phyloP scores from a whole-genome alignment of 64 coral and sea anemone genomes.

The Porites australiensis region DNA sequence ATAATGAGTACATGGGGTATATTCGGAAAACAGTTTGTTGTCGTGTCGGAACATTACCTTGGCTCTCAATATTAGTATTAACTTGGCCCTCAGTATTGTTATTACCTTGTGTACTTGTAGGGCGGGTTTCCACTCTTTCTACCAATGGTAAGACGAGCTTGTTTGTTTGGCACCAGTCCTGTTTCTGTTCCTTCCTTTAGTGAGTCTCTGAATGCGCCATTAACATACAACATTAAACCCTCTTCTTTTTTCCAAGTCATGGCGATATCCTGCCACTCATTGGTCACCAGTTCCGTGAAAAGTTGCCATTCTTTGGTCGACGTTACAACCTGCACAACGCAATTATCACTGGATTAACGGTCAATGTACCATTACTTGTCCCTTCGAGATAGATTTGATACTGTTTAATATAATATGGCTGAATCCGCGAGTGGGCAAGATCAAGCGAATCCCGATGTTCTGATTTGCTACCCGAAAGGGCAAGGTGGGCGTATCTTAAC shows the following conservation, averaged over 20 bases:
- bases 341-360: not conserved
- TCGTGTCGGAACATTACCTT: too few relatives aligned
- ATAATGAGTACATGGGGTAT: too few relatives aligned
- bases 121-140: conserved; percentile 93
- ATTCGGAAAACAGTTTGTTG: too few relatives aligned
- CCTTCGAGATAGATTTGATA: too few relatives aligned
- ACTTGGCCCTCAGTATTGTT: not conserved
- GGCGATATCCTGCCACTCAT: conserved; percentile 96
- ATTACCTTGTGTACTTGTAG: conserved; percentile 90
- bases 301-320: conserved; percentile 89
- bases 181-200: conserved; percentile 79
- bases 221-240: conserved; percentile 92
- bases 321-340: conserved; percentile 64
- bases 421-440: too few relatives aligned
- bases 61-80: too few relatives aligned
- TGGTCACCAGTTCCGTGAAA: conserved; percentile 86
- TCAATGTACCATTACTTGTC: not conserved
- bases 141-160: conserved; percentile 90
- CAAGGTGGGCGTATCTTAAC: too few relatives aligned
- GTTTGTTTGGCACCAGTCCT: conserved; percentile 88
- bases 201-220: conserved; percentile 95
- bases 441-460: too few relatives aligned
- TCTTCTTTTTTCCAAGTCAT: conserved; percentile 98
- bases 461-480: too few relatives aligned
- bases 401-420: not conserved